phyloP scores from a whole-genome alignment of 2,113 vertebrate species.

The Rhinolophus ferrumequinum region DNA sequence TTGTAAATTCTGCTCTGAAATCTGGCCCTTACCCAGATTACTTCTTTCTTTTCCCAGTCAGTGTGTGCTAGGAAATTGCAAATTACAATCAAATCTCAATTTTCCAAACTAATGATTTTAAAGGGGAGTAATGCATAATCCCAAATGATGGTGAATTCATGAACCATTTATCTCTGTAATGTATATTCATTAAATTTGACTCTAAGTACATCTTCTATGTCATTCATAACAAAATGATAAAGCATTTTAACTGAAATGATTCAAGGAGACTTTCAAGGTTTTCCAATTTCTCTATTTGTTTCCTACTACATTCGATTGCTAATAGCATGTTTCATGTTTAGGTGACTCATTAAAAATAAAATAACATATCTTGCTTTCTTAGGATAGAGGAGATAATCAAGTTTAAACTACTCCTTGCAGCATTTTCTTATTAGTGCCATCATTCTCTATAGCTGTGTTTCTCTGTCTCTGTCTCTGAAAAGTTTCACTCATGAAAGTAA shows the following conservation, averaged over 20 bases:
- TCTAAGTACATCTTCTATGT: slow-evolving; percentile 2
- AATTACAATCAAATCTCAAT: slow-evolving; percentile 60
- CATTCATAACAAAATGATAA: slow-evolving; percentile 38
- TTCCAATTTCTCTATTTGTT: neutral
- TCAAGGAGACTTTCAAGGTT: neutral
- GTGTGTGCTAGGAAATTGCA: slow-evolving; percentile 27
- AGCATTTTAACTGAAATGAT: slow-evolving; percentile 47
- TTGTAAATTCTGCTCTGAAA: slow-evolving; percentile 26
- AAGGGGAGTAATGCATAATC: slow-evolving; percentile 47
- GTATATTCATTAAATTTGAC: slow-evolving; percentile 54
- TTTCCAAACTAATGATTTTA: slow-evolving; percentile 67
- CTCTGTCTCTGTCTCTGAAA: neutral
- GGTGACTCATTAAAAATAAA: neutral
- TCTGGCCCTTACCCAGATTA: neutral
- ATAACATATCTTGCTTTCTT: neutral
- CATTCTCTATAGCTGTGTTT: neutral
- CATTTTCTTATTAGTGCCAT: neutral
- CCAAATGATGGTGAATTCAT: slow-evolving; percentile 57
- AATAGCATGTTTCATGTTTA: neutral
- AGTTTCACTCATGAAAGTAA: neutral
- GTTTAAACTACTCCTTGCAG: neutral
- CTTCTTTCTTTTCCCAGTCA: slow-evolving; percentile 38
- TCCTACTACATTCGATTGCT: neutral
- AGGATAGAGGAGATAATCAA: neutral
- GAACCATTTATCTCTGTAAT: slow-evolving; percentile 64